phyloP scores from a whole-genome alignment of 1,140 invertebrate genomes.

The Andricus grossulariae region DNA sequence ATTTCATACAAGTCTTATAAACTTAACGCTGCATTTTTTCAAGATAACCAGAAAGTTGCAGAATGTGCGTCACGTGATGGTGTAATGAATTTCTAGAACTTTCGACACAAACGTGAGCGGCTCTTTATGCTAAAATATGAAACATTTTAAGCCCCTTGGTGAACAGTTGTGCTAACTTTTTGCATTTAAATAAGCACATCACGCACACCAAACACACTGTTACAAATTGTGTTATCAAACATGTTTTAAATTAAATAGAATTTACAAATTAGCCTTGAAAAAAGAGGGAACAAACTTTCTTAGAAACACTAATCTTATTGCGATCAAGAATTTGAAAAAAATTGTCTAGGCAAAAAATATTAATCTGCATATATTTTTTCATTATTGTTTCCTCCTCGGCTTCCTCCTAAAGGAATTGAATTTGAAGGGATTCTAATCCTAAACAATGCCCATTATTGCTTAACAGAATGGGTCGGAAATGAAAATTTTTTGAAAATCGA shows the following conservation, averaged over 20 bases:
- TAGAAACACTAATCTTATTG: too few species aligned
- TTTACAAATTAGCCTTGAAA: background rate
- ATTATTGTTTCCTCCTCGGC: too few species aligned
- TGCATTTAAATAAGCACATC: conserved; percentile 27
- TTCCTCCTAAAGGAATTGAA: too few species aligned
- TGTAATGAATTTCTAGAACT: conserved; percentile 19
- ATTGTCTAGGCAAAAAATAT: too few species aligned
- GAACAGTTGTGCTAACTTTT: conserved; percentile 26
- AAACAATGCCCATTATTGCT: too few species aligned
- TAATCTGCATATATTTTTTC: too few species aligned
- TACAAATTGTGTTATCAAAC: conserved; percentile 12
- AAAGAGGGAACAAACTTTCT: too few species aligned
- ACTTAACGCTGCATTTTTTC: background rate
- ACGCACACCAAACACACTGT: conserved; percentile 7
- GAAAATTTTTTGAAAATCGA: too few species aligned
- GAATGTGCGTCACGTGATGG: background rate
- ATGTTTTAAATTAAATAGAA: conserved; percentile 16
- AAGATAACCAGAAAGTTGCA: background rate
- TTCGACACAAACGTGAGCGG: conserved; percentile 3
- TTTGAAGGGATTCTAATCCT: too few species aligned
- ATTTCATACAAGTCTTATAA: background rate
- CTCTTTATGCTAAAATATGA: conserved; percentile 22
- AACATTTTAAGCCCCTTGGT: conserved; percentile 21
- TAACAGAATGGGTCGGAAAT: too few species aligned
- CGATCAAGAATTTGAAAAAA: too few species aligned